phyloP scores from a whole-genome alignment of 2,888 invertebrate genomes.

The Lypha dubia region DNA sequence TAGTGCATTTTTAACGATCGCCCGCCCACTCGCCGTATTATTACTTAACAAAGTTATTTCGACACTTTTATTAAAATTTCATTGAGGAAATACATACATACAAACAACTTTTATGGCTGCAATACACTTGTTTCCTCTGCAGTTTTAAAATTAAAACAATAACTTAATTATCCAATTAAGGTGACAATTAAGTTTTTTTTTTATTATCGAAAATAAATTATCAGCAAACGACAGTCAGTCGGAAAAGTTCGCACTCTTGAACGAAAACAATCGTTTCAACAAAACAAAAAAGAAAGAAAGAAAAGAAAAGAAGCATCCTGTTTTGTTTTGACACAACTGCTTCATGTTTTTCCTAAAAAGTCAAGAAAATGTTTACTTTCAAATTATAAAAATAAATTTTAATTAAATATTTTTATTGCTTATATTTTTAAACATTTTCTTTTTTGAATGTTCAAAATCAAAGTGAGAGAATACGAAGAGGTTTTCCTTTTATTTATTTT shows the following conservation, averaged over 20 bases:
- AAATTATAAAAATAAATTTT: slow-evolving; percentile 10
- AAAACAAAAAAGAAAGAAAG: neutral
- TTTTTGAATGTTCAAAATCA: neutral
- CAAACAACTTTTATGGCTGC: neutral
- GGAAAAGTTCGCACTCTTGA: neutral
- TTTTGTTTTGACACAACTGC: neutral
- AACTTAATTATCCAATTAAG: neutral
- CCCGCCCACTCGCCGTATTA: neutral
- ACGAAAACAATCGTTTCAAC: neutral
- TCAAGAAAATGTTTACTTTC: neutral
- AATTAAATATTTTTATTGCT: neutral
- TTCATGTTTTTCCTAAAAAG: neutral
- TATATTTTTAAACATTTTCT: neutral
- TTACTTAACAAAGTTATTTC: neutral
- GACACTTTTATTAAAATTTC: neutral
- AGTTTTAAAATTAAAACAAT: neutral
- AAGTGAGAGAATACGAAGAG: neutral
- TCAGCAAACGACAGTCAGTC: neutral
- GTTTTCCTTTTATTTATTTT: neutral
- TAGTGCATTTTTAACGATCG: neutral
- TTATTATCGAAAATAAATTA: neutral
- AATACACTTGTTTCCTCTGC: neutral
- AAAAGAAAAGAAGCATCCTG: no score
- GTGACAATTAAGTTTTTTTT: no score
- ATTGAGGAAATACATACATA: neutral